Conservation (phyloP, 2,888 invertebrate genomes). For the Aspidiotus rigidus region DNA sequence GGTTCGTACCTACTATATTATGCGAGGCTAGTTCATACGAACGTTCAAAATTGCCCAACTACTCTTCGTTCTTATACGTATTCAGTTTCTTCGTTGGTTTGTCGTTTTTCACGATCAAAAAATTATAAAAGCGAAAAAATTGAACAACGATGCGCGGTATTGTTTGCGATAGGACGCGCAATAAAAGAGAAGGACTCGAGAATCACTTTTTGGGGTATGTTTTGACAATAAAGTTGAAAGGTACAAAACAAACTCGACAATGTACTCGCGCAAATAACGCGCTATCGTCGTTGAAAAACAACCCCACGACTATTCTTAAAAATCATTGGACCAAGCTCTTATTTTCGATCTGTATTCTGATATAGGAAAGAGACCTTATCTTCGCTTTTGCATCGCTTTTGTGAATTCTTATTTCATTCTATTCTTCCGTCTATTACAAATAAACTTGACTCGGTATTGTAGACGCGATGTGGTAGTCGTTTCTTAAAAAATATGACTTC, state of each 20-base stretch:
- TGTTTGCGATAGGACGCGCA: constrained; percentile 2
- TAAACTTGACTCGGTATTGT: too few species aligned
- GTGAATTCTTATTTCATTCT: background rate
- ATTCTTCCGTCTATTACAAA: too few species aligned
- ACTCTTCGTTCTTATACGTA: constrained; percentile 11
- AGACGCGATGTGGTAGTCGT: too few species aligned
- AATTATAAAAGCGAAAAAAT: constrained; percentile 16
- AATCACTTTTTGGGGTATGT: constrained; percentile 29
- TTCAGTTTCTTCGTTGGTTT: constrained; percentile 1
- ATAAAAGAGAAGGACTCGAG: constrained; percentile 20
- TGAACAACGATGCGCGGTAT: constrained; percentile 6
- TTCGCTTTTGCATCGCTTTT: constrained; percentile 1
- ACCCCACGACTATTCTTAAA: constrained; percentile 23
- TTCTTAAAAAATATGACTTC: too few species aligned
- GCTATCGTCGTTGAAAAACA: constrained; percentile 28
- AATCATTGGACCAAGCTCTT: constrained; percentile 25
- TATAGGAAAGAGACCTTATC: constrained; percentile 32
- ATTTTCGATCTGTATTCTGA: constrained; percentile 26
- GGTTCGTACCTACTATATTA: constrained; percentile 17
- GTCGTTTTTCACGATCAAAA: constrained; percentile 1
- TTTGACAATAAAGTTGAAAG: constrained; percentile 26
- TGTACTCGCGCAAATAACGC: constrained; percentile 19
- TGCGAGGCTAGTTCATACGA: constrained; percentile 9
- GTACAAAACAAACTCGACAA: constrained; percentile 21
- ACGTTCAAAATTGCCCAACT: constrained; percentile 26